phyloP scores from a whole-genome alignment of 2,113 vertebrate species.

The Saguinus imperator region DNA sequence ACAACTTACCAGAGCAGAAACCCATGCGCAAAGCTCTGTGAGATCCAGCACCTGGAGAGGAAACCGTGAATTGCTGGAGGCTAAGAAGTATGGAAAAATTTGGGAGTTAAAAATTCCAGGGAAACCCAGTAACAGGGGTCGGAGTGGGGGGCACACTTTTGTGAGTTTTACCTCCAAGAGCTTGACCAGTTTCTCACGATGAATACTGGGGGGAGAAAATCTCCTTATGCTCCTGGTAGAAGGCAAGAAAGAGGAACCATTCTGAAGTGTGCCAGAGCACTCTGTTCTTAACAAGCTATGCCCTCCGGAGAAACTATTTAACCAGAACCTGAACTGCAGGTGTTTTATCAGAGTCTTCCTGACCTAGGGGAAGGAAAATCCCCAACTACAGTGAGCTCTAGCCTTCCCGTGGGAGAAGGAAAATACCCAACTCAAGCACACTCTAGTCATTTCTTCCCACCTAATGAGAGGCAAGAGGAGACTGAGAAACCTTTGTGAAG shows the following conservation, averaged over 20 bases:
- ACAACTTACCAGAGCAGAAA: no score
- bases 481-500: neutral
- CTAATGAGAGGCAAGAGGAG: neutral
- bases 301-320: neutral
- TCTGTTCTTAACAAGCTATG: neutral
- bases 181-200: neutral
- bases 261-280: neutral
- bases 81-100: no score
- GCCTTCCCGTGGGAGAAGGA: neutral
- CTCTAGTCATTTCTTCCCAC: neutral
- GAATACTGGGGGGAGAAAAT: neutral
- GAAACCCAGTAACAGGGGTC: no score
- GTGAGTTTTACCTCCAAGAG: neutral
- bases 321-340: neutral
- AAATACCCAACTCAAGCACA: neutral
- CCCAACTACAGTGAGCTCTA: neutral
- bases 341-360: neutral
- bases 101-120: neutral
- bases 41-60: neutral
- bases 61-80: no score
- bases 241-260: neutral
- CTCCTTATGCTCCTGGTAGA: neutral
- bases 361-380: neutral
- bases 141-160: rapidly evolving
- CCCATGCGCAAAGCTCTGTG: neutral